Base-by-base conservation (phyloP, 2,888 invertebrate species). In the Callyntrura sp. region DNA sequence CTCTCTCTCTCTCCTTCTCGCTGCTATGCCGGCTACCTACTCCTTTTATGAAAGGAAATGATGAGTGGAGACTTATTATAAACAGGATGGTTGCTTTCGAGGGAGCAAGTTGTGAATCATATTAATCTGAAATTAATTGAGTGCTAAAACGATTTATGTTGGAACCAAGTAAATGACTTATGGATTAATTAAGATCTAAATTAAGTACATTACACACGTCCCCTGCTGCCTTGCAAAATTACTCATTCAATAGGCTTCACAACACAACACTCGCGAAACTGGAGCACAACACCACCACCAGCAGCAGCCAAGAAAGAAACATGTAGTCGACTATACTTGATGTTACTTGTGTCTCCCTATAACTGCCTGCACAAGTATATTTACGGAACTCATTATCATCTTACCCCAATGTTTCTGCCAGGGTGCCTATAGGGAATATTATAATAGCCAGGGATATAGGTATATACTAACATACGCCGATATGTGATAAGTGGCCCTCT, bases 81-180 rank as follows among this genome's bases (percentile, higher is more conserved):
- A 87, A 87, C 86, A 87, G 86, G 81, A 87, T 87, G 81, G 86
- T 81, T 87, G 70, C 86, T 87, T 79, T 90, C 68, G 68, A 79
- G 79, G 62, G 84, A 90, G 90, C 85, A 87, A 85, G 83, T 85
- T 85, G 88, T 92, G 90, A 91, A 92, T 92, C 91, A 92, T 90
- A 93, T 91, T 93, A 93, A 93, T 93, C 91, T 91, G 92, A 93
- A 92, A 93, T 92, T 93, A 93, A 93, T 93, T 92, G 91, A 91
- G 90, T 92, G 92, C 93, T 92, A 92, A 93, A 92, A 91, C 90
- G 92, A 93, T 92, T 92, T 92, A 89, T 85, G 88, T 90, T 85
- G 91, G 91, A 91, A 91, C 92, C 92, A 91, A 92, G 92, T 92
- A 92, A 91, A 90, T 91, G 92, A 92, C 92, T 93, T 93, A 93